phyloP scores from a whole-genome alignment of 2,113 vertebrate genomes.

The Cynopterus brachyotis region DNA sequence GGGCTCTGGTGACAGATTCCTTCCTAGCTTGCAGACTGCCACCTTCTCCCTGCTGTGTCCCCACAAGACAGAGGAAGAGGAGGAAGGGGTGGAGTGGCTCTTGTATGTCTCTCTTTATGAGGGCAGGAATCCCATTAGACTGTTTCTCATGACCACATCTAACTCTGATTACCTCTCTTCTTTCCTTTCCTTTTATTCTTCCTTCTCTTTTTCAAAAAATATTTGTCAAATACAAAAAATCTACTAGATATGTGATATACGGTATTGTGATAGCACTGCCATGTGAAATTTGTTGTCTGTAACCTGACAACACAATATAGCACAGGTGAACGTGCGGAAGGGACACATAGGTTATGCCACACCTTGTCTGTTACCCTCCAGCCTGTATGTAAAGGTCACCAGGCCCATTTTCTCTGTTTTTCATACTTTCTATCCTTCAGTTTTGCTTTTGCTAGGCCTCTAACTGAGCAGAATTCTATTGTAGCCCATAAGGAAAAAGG shows the following conservation, averaged over 20 bases:
- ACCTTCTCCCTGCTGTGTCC: no score
- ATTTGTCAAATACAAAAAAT: background rate
- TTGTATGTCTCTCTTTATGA: background rate
- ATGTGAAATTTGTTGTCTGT: background rate
- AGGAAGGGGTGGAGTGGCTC: fast-evolving
- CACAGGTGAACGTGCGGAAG: background rate
- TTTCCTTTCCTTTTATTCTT: background rate
- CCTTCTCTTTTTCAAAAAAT: background rate
- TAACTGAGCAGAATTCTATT: background rate
- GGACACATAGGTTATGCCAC: fast-evolving
- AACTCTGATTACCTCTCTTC: background rate
- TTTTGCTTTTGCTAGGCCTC: background rate
- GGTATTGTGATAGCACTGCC: fast-evolving
- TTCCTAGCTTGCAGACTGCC: background rate
- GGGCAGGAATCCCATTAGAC: background rate
- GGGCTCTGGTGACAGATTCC: background rate
- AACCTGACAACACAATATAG: background rate
- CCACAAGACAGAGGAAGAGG: no score
- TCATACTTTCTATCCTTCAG: background rate
- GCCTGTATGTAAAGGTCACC: fast-evolving
- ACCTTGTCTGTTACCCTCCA: background rate
- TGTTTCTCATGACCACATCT: background rate
- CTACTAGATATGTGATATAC: background rate
- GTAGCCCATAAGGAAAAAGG: background rate
- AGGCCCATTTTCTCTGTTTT: background rate